A percentile compares a stretch with the other conserved stretches of the same genome.
These are phyloP conservation scores for Drosophila antonietae DNA, from an alignment of 2,888 invertebrate genomes.

Conservation along the genomic window DNA sequence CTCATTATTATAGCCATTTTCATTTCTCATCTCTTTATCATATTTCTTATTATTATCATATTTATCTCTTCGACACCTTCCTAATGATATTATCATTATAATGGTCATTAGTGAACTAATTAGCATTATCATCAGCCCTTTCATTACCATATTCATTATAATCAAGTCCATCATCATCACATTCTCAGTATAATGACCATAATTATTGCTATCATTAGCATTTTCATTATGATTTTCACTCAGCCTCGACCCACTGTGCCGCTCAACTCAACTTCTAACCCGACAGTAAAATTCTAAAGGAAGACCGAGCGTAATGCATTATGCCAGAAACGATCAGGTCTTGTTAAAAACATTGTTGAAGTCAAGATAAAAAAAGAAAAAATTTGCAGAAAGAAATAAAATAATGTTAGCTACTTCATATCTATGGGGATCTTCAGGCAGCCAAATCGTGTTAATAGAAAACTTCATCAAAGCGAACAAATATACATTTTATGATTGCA, in stretches of 20 bases:
- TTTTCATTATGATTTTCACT: not conserved
- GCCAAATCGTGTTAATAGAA: constrained; percentile 65
- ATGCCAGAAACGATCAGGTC: constrained; percentile 63
- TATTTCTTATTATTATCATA: not conserved
- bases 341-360: constrained; percentile 48
- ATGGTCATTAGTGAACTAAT: not conserved
- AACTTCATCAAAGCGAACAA: constrained; percentile 54
- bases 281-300: constrained; percentile 39
- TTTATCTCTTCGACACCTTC: not conserved
- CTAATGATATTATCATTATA: too few relatives aligned
- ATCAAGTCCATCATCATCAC: not conserved
- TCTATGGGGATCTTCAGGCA: constrained; percentile 28
- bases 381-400: constrained; percentile 10
- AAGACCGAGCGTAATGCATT: constrained; percentile 43
- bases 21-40: not conserved
- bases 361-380: constrained; percentile 5
- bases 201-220: not conserved
- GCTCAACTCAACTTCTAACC: constrained; percentile 12
- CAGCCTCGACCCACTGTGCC: constrained; percentile 20
- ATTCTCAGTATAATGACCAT: not conserved
- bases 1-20: not conserved
- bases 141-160: not conserved
- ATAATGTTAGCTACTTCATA: constrained; percentile 13
- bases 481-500: constrained; percentile 69
- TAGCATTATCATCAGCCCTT: not conserved